Conservation (phyloP, 2,888 invertebrate genomes). For the Xiphydria camelus region DNA sequence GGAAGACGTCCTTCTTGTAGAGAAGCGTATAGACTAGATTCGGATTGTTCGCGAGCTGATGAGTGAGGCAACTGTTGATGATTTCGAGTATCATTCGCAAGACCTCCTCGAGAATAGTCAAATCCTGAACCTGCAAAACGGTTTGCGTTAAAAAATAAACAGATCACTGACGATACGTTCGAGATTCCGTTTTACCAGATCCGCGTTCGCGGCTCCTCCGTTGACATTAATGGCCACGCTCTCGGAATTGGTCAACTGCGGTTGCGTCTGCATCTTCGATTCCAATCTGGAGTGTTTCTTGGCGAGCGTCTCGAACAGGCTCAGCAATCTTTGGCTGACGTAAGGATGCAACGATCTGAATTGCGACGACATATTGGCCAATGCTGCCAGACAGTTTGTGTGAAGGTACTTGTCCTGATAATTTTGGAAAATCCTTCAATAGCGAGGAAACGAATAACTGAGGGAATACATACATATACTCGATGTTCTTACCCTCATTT, state of each 20-base stretch:
- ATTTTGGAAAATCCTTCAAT: slow-evolving; percentile 6
- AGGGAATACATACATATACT: neutral
- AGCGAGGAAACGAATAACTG: neutral
- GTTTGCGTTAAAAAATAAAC: slow-evolving; percentile 5
- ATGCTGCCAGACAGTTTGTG: slow-evolving; percentile 96
- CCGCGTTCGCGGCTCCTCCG: slow-evolving; percentile 37
- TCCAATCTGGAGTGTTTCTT: slow-evolving; percentile 78
- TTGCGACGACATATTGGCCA: slow-evolving; percentile 97
- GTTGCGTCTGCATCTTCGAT: slow-evolving; percentile 49
- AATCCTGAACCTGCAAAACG: slow-evolving; percentile 79
- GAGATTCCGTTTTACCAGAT: slow-evolving; percentile 41
- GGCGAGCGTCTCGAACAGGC: slow-evolving; percentile 87
- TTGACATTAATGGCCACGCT: slow-evolving; percentile 34
- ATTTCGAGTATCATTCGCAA: slow-evolving; percentile 96
- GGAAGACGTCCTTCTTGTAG: slow-evolving; percentile 90
- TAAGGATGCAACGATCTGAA: slow-evolving; percentile 93
- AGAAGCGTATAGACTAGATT: slow-evolving; percentile 94
- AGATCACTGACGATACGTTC: slow-evolving; percentile 44
- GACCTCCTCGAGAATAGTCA: slow-evolving; percentile 93
- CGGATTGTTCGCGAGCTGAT: slow-evolving; percentile 84
- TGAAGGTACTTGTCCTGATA: slow-evolving; percentile 91
- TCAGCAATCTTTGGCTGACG: slow-evolving; percentile 91
- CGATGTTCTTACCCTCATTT: slow-evolving; percentile 70
- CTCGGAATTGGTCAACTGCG: slow-evolving; percentile 29
- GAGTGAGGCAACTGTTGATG: slow-evolving; percentile 90